A percentile compares a stretch with the other conserved stretches of the same genome.
phyloP scores from a whole-genome alignment of 2,113 vertebrate species.

The Astatotilapia flaviijosephi region DNA sequence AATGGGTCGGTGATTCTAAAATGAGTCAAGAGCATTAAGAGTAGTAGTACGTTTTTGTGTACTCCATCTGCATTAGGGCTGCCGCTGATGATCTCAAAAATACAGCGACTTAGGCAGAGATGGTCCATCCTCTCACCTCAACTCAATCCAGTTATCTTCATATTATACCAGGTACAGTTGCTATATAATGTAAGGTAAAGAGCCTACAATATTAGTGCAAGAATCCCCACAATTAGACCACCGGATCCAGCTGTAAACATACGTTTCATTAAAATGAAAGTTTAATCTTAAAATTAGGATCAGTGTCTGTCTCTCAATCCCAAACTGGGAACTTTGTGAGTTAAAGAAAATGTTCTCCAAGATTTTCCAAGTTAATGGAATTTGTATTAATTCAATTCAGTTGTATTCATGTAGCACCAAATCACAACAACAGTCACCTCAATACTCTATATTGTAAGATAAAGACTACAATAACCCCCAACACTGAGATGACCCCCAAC shows the following conservation, averaged over 20 bases:
- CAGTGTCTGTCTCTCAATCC: not conserved
- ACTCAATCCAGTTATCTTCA: not conserved
- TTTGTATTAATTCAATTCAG: not conserved
- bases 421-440: not conserved
- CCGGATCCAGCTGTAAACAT: not conserved
- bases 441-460: not conserved
- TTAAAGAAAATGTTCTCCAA: not conserved
- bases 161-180: not conserved
- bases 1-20: slow-evolving; percentile 16
- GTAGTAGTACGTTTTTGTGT: not conserved
- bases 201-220: not conserved
- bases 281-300: not conserved
- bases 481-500: not conserved
- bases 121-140: not conserved
- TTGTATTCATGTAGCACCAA: not conserved
- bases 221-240: not conserved
- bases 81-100: slow-evolving; percentile 11
- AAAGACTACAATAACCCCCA: not conserved
- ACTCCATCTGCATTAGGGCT: not conserved
- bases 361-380: not conserved
- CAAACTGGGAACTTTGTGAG: not conserved
- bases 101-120: not conserved
- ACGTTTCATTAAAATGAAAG: not conserved
- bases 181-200: not conserved
- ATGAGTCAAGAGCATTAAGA: slow-evolving; percentile 46